Percentiles rank a stretch among this genome's conserved stretches.
These are phyloP conservation scores for Amphipoea oculea DNA, from an alignment of 2,888 invertebrate species.

Conservation along the genomic window DNA sequence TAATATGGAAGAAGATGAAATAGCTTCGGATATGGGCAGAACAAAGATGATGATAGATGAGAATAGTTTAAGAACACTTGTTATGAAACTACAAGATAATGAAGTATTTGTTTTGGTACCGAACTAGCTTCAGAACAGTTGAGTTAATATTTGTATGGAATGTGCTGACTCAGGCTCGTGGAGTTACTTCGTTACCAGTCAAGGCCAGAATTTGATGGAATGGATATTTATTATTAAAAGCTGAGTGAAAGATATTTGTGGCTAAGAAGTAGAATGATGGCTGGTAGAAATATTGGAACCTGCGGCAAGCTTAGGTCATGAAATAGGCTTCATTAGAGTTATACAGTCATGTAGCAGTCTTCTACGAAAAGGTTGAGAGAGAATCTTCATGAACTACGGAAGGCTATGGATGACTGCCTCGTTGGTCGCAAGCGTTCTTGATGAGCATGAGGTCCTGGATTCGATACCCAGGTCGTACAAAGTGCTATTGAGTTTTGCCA, in stretches of 20 bases:
- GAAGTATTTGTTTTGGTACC: neutral
- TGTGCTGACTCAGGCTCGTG: slow-evolving; percentile 28
- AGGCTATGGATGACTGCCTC: neutral
- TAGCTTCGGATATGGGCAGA: neutral
- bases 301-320: neutral
- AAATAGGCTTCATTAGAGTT: neutral
- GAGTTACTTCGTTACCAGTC: neutral
- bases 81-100: neutral
- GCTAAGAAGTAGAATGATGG: neutral
- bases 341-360: neutral
- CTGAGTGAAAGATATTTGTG: neutral
- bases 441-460: neutral
- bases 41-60: neutral
- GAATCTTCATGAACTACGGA: neutral
- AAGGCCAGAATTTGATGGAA: neutral
- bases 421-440: neutral
- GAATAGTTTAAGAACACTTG: neutral
- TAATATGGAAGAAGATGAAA: neutral
- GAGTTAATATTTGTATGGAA: slow-evolving; percentile 22
- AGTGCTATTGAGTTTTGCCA: neutral
- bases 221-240: neutral
- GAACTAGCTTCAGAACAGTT: slow-evolving; percentile 16
- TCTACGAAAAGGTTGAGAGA: neutral
- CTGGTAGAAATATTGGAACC: neutral
- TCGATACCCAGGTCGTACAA: neutral